These are phyloP conservation scores for Propithecus coquereli DNA, from an alignment of 2,113 vertebrate species.

Conservation along the genomic window DNA sequence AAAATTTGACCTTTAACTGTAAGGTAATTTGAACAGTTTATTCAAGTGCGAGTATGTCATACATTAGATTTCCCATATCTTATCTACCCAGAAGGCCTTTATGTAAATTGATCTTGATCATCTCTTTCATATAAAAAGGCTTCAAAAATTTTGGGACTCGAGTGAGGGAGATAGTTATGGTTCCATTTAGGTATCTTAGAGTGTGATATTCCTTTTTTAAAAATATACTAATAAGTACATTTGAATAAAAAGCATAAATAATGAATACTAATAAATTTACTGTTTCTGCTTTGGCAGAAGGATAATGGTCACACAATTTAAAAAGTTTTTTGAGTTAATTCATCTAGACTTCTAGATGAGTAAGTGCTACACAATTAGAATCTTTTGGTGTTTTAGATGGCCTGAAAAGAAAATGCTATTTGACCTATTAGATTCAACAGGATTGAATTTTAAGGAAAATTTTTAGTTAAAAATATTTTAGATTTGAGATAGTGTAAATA, in stretches of 20 bases:
- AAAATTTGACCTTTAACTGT: neutral
- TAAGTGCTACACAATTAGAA: neutral
- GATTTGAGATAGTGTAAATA: slow-evolving; percentile 20
- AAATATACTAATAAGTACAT: neutral
- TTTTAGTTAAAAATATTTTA: slow-evolving; percentile 21
- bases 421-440: neutral
- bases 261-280: neutral
- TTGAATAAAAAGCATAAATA: slow-evolving; percentile 32
- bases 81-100: neutral
- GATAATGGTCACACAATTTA: neutral
- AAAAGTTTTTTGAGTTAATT: slow-evolving; percentile 23
- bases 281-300: slow-evolving; percentile 15
- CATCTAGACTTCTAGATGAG: neutral
- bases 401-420: neutral
- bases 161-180: neutral
- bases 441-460: neutral
- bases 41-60: neutral
- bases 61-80: neutral
- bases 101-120: neutral
- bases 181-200: neutral
- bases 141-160: neutral
- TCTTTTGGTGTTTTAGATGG: neutral
- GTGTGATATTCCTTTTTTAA: neutral
- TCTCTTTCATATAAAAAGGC: neutral
- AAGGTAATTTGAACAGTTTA: slow-evolving; percentile 30